Base-by-base conservation (phyloP, 1,140 invertebrate species). In the Potamilus streckersoni region DNA sequence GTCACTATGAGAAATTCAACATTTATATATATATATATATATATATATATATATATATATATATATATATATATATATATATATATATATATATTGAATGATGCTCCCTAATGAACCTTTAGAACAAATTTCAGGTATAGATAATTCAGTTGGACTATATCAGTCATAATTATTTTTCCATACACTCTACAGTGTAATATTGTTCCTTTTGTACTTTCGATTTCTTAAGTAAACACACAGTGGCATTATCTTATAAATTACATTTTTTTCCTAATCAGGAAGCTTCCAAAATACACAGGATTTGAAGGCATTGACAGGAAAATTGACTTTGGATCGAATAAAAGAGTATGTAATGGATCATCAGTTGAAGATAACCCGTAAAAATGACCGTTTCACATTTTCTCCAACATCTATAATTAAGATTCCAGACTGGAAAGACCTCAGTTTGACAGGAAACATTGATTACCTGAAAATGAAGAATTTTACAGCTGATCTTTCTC, bases 301-400 rank as follows among this genome's bases (percentile, higher is more conserved):
- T 20, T 60, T 83, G 63, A 87, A 85, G 75, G 79, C 76, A 14
- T 64, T 86, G n/a, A 59, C 74, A 19, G 83, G 84, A 57, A 76
- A 70, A 31, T 74, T 87, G 31, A 73, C 71, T 20, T 71, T 88
- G 19, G 87, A 89, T 73, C 78, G 81, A 14, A 77, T 27, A n/a
- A 74, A 76, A n/a, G 70, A 77, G 23, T 89, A 88, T 74, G 76
- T 74, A 15, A 14, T 87, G n/a, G 80, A 80, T 23, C 74, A 82
- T 31, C 78, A 83, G 49, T 65, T 88, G 2, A 63, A 76, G 14
- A 84, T 84, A 14, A 72, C 83, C 17, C 60, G 74, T 15, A 78
- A 74, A 15, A 81, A 78, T 27, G 70, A 78, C 20, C 57, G 62
- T 4, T 69, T 76, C 31, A 84, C 78, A 19, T 87, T 82, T 70